Evolutionary conservation across 2,888 invertebrate genomes (phyloP), one percentile per base, ranked within the genome.

Genomic region (Camptogramma bilineatum): DNA sequence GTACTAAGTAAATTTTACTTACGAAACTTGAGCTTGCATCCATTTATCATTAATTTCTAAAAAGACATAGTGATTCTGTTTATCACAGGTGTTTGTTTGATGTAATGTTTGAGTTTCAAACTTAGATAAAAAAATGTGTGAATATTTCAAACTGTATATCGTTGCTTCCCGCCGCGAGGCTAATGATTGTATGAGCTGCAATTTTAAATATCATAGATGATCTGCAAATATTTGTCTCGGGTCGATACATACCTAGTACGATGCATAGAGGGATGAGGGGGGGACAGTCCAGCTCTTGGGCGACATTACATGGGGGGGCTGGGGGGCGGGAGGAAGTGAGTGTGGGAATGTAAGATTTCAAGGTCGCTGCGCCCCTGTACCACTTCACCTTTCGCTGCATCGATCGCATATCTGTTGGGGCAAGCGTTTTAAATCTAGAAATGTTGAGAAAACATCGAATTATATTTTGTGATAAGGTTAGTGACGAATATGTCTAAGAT

Each of bases 301-400:
- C 34, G 46, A 56, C 13, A 21, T 34, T 39, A 46, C 46, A 31
- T 24, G 57, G 59, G 59, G 24, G 55, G n/a, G n/a, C n/a, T n/a
- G n/a, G 62, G 56, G 63, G 68, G 68, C 60, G 65, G 66, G 62
- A 64, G 62, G 58, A 53, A 44, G 76, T 69, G 71, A 55, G 69
- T 69, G 67, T 70, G 72, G 75, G 80, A 86, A 80, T 90, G 88
- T 86, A 86, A 81, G 78, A 75, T 83, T 79, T 84, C 86, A 90
- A 88, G 90, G 90, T 89, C 86, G 79, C 69, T 71, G 79, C 79
- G 82, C 55, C 55, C 68, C 72, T 72, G 70, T 72, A 68, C 72
- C 64, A 75, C 73, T 73, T 68, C 70, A 70, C 68, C 73, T 74
- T 68, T 64, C 52, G 71, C 73, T 71, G 68, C 72, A 73, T 70